phyloP scores from a whole-genome alignment of 2,888 invertebrate genomes.

The Rambutsinella grinnellia region DNA sequence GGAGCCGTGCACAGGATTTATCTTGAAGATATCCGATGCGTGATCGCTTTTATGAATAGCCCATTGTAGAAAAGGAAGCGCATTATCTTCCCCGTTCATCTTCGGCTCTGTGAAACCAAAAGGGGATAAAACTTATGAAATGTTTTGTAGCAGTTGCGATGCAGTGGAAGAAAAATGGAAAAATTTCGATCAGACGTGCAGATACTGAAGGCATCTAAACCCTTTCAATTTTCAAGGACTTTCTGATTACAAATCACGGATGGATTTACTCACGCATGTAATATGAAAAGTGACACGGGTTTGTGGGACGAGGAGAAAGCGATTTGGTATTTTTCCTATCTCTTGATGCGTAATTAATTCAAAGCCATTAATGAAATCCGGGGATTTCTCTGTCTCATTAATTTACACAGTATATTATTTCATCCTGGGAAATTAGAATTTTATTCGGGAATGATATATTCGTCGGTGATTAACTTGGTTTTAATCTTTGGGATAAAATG shows the following conservation, averaged over 20 bases:
- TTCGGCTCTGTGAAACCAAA: neutral
- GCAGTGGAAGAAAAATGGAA: constrained; percentile 20
- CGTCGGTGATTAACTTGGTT: no score
- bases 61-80: no score
- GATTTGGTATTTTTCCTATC: neutral
- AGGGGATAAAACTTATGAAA: neutral
- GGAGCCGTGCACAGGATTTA: neutral
- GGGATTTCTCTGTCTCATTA: constrained; percentile 65
- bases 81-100: no score
- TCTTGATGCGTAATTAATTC: neutral
- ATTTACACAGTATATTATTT: constrained; percentile 62
- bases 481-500: no score
- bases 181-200: neutral
- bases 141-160: constrained; percentile 7
- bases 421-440: constrained; percentile 50
- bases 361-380: neutral
- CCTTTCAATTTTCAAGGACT: no score
- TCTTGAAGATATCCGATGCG: neutral
- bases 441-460: neutral
- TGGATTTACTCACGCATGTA: no score
- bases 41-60: no score
- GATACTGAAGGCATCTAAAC: neutral
- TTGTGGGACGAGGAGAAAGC: neutral
- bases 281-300: neutral
- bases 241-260: no score